Base-by-base conservation (phyloP, 1,140 invertebrate genomes). In the Nasonia longicornis region DNA sequence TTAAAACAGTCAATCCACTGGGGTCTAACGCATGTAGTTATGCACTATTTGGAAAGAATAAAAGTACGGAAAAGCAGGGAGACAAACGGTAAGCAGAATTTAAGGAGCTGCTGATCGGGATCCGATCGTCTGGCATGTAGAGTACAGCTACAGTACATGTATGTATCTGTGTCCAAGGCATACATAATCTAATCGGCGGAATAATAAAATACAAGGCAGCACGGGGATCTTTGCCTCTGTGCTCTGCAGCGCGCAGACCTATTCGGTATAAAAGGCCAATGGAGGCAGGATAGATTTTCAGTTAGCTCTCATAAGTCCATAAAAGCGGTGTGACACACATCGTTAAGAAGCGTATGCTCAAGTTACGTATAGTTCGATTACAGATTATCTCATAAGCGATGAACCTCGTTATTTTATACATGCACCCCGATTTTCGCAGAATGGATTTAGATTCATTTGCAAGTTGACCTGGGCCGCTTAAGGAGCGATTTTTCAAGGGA, bases 181-280 rank as follows among this genome's bases (percentile, higher is more conserved):
- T 84, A 79, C 82, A 86, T 85, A 85, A 85, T 84, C 45, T 22
- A 22, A 78, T 79, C 35, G 16, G 58, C 82, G 77, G 75, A 77
- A 81, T 81, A 84, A 85, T 84, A 84, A 84, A 82, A 83, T 84
- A 81, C 77, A 84, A 6, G 64, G 58, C n/a, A 42, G 58, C 26
- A 67, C 64, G 64, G 64, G 8, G 26, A 64, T 64, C 52, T 58
- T 67, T 31, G 35, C 35, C 12, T 74, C 29, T 3, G 58, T 66
- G 3, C 67, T 71, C 38, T 77, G 29, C 14, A n/a, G 64, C 42
- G 29, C 42, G 64, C 20, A 77, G 20, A 63, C 58, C 14, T 64
- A 26, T 45, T 29, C 29, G 31, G 77, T 87, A 85, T 85, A 87
- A 84, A 87, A 86, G 82, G 77, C 12, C 31, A 70, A 67, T 69